phyloP scores from a whole-genome alignment of 2,113 vertebrate species.

The Mesocricetus auratus region DNA sequence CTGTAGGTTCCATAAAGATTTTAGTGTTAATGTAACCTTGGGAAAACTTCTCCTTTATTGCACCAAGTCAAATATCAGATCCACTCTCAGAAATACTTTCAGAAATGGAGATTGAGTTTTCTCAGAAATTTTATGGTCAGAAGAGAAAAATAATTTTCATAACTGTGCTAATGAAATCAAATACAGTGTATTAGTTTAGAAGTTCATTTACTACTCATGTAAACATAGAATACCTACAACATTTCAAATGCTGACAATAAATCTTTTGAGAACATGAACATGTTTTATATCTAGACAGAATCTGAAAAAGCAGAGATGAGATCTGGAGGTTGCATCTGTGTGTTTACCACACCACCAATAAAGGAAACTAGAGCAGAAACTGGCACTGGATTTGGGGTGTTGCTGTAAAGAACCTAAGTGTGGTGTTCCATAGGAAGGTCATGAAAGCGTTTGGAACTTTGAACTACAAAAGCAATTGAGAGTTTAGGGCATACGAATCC shows the following conservation, averaged over 20 bases:
- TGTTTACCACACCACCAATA: neutral
- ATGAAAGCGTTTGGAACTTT: neutral
- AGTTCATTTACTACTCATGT: neutral
- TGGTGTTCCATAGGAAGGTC: neutral
- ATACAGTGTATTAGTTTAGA: neutral
- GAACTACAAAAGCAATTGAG: neutral
- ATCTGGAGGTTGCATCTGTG: neutral
- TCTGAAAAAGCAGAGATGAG: neutral
- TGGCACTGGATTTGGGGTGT: neutral
- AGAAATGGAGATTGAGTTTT: neutral
- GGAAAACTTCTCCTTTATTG: neutral
- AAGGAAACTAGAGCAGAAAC: neutral
- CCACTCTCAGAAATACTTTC: conserved; percentile 18
- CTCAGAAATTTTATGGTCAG: neutral
- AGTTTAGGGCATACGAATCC: neutral
- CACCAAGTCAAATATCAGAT: neutral
- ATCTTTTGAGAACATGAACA: neutral
- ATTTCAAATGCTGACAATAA: neutral
- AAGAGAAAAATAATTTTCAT: neutral
- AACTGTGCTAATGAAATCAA: neutral
- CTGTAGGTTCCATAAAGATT: neutral
- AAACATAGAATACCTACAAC: neutral
- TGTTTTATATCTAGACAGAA: neutral
- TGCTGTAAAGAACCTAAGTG: neutral
- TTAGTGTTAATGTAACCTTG: neutral